Evolutionary conservation across 1,140 invertebrate genomes (phyloP).

Genomic region (Cephus cinctus): DNA sequence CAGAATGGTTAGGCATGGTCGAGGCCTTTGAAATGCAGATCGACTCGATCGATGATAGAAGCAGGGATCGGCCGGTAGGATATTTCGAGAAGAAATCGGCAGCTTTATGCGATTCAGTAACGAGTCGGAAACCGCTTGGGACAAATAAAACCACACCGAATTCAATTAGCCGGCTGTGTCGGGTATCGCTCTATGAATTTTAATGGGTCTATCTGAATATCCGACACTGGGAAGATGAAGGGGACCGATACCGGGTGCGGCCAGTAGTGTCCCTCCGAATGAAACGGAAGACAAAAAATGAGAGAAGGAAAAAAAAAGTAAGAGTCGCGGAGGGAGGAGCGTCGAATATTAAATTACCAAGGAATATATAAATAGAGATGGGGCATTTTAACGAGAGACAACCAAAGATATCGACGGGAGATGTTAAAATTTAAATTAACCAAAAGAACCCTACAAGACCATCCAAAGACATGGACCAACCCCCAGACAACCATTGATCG

Average conservation of each 20-base stretch:
- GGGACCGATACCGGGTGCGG: no score
- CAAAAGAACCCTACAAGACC: no score
- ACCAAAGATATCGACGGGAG: background rate
- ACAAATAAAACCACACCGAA: conserved; percentile 9
- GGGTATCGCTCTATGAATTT: conserved; percentile 30
- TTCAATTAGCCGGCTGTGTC: conserved; percentile 17
- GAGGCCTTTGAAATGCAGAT: conserved; percentile 27
- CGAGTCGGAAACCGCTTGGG: background rate
- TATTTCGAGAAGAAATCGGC: background rate
- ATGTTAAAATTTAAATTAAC: no score
- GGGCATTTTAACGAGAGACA: conserved; percentile 26
- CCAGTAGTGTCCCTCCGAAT: no score
- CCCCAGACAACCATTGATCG: no score
- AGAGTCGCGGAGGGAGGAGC: conserved; percentile 9
- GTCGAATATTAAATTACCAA: conserved; percentile 34
- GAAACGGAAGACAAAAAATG: conserved; percentile 12
- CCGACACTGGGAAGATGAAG: conserved; percentile 10
- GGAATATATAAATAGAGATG: conserved; percentile 34
- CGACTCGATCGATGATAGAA: conserved; percentile 27
- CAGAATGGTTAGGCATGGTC: no score
- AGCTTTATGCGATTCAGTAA: background rate
- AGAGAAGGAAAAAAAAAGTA: conserved; percentile 2
- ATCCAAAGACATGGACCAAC: no score
- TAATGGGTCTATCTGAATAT: conserved; percentile 28
- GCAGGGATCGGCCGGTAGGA: conserved; percentile 1